Evolutionary conservation across 2,113 vertebrate genomes (phyloP).

Genomic region (Hucho hucho): DNA sequence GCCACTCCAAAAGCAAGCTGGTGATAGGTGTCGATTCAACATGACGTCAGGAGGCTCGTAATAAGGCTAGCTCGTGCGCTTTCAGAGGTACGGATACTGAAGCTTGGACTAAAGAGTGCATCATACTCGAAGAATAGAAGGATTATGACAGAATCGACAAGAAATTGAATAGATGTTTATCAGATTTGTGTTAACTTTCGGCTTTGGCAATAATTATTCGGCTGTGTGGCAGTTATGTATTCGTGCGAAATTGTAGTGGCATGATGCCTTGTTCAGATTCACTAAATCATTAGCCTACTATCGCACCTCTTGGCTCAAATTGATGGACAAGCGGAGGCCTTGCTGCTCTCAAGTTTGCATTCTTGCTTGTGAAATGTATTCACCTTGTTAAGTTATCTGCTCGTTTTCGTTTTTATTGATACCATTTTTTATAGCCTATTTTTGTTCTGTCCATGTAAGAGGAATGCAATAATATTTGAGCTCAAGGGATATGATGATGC

Average conservation of each 20-base stretch:
- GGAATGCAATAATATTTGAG: background rate
- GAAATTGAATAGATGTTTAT: conserved; percentile 21
- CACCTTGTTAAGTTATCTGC: background rate
- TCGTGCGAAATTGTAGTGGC: background rate
- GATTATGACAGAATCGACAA: conserved; percentile 36
- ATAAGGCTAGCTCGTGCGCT: conserved; percentile 63
- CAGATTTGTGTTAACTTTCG: conserved; percentile 5
- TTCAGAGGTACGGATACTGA: conserved; percentile 70
- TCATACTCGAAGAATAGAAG: conserved; percentile 6
- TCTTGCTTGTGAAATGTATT: conserved; percentile 32
- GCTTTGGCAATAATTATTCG: conserved; percentile 1
- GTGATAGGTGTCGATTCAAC: conserved; percentile 64
- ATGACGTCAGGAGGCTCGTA: conserved; percentile 70
- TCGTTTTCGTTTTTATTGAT: background rate
- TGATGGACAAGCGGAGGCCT: conserved; percentile 15
- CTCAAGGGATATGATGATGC: conserved; percentile 38
- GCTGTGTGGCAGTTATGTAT: background rate
- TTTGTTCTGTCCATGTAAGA: conserved; percentile 35
- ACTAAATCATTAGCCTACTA: background rate
- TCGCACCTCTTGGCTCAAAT: conserved; percentile 33
- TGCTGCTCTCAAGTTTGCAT: conserved; percentile 26
- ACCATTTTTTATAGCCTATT: conserved; percentile 10
- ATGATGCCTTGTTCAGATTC: background rate
- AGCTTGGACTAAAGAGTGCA: conserved; percentile 48
- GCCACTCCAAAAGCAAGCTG: conserved; percentile 60